These are phyloP conservation scores for Trachelus troglodyta DNA, from an alignment of 2,888 invertebrate genomes.

Conservation along the genomic window DNA sequence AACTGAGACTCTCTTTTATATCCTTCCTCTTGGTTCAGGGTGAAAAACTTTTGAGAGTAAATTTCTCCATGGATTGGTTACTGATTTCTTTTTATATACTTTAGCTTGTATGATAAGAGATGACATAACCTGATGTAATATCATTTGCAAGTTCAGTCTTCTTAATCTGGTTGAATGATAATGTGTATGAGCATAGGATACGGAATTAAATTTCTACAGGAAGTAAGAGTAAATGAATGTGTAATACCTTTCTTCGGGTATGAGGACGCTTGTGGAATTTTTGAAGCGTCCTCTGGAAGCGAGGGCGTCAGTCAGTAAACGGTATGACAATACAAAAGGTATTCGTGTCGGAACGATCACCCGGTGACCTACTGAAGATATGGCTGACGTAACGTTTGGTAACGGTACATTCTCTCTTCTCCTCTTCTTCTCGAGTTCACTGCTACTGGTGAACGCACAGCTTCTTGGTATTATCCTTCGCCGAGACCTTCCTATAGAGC, in stretches of 20 bases:
- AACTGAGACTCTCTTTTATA: not conserved
- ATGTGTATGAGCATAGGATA: not conserved
- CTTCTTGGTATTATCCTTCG: not conserved
- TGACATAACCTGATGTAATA: not conserved
- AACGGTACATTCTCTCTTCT: not conserved
- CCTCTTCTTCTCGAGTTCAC: not conserved
- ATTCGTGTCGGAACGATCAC: not conserved
- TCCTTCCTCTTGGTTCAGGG: not conserved
- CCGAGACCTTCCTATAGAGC: not conserved
- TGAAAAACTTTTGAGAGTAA: not conserved
- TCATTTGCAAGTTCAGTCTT: not conserved
- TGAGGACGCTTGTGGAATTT: not conserved
- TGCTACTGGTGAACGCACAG: not conserved
- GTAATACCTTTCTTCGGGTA: not conserved
- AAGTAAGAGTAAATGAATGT: not conserved
- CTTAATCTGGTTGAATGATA: not conserved
- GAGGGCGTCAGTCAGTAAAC: not conserved
- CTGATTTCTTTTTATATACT: not conserved
- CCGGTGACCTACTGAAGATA: not conserved
- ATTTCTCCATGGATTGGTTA: not conserved
- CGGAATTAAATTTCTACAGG: not conserved
- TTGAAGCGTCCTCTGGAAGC: not conserved
- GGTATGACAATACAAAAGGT: not conserved
- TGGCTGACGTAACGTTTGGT: not conserved
- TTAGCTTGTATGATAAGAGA: not conserved